Conservation (phyloP, 2,888 invertebrate genomes). For the Disparrhopalites patrizii region DNA sequence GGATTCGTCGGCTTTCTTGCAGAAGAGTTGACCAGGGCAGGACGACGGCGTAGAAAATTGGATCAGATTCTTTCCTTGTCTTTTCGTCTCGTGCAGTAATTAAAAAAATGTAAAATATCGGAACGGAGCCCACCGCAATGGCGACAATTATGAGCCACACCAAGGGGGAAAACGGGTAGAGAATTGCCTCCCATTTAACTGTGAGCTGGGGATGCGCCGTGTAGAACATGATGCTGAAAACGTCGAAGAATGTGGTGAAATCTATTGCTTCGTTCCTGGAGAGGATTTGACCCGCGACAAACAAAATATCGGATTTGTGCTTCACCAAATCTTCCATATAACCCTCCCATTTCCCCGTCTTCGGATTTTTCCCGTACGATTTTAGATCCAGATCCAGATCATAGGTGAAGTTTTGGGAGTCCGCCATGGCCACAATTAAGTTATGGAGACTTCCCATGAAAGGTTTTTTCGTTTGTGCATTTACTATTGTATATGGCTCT, state of each 20-base stretch:
- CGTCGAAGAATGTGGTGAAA: too few relatives aligned
- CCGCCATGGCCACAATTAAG: neutral
- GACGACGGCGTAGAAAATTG: neutral
- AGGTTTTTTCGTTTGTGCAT: too few relatives aligned
- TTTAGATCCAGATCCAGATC: neutral
- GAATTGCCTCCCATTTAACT: slow-evolving; percentile 1
- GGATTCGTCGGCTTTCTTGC: neutral
- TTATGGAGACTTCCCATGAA: neutral
- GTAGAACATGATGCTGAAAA: too few relatives aligned
- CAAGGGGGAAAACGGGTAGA: neutral
- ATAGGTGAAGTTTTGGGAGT: neutral
- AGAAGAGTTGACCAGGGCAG: neutral
- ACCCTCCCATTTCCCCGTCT: slow-evolving; percentile 12
- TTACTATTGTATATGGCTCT: too few relatives aligned
- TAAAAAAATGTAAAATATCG: too few relatives aligned
- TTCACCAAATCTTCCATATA: neutral
- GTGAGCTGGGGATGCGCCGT: neutral
- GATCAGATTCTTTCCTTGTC: neutral
- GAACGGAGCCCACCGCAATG: neutral
- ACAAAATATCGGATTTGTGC: neutral
- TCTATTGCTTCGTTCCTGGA: neutral
- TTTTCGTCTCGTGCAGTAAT: too few relatives aligned
- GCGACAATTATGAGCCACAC: neutral
- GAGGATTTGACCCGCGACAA: neutral
- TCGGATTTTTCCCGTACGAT: too few relatives aligned